phyloP scores from a whole-genome alignment of 2,113 vertebrate genomes.

The Zosterops japonicus region DNA sequence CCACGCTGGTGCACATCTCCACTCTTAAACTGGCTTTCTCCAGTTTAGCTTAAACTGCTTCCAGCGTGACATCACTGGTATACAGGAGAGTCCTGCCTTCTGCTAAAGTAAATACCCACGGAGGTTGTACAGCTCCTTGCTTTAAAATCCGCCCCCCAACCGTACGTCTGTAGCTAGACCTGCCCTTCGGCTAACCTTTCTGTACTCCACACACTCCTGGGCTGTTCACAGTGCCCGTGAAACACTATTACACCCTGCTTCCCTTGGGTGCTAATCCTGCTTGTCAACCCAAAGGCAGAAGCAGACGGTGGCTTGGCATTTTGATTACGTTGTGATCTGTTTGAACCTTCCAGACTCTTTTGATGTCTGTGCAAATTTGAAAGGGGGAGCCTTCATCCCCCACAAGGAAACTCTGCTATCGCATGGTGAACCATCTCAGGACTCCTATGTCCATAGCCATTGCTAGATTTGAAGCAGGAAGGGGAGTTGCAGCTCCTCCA shows the following conservation, averaged over 20 bases:
- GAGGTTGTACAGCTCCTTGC: slow-evolving; percentile 11
- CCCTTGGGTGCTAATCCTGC: slow-evolving; percentile 61
- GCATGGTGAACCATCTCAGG: not conserved
- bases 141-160: slow-evolving; percentile 16
- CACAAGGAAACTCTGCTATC: slow-evolving; percentile 9
- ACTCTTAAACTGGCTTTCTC: not conserved
- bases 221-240: slow-evolving; percentile 55
- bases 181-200: slow-evolving; percentile 63
- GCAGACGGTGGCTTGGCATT: slow-evolving; percentile 61
- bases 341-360: slow-evolving; percentile 67
- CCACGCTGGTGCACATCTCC: not conserved
- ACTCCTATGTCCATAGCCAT: not conserved
- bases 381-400: slow-evolving; percentile 45
- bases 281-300: slow-evolving; percentile 64
- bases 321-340: slow-evolving; percentile 65
- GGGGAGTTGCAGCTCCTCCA: not conserved
- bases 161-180: not conserved
- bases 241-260: slow-evolving; percentile 67
- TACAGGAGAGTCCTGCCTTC: slow-evolving; percentile 17
- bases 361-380: slow-evolving; percentile 64
- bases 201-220: slow-evolving; percentile 49
- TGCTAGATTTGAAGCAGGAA: not conserved
- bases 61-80: not conserved
- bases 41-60: slow-evolving; percentile 26
- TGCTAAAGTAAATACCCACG: slow-evolving; percentile 1